These are phyloP conservation scores for cattle (Bos taurus) DNA, from an alignment of 2,113 vertebrate species.

Conservation along the genomic window DNA sequence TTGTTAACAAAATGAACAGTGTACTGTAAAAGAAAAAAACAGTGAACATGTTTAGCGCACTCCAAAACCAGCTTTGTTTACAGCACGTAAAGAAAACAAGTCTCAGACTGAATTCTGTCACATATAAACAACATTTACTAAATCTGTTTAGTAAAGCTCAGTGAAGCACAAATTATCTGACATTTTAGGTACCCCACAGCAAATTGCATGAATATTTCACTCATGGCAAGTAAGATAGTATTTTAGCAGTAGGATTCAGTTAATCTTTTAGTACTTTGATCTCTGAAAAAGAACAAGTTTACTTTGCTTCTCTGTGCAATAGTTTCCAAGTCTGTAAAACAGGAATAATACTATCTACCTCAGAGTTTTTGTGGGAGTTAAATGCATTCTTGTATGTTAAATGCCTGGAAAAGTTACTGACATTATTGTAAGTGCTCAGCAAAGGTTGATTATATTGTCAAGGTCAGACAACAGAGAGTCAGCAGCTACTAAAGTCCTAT, in stretches of 20 bases:
- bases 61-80: neutral
- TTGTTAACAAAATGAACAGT: conserved; percentile 10
- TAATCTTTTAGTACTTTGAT: neutral
- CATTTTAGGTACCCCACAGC: neutral
- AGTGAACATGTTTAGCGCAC: neutral
- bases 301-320: neutral
- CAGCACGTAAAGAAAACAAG: neutral
- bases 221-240: neutral
- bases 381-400: neutral
- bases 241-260: neutral
- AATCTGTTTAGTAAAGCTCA: neutral
- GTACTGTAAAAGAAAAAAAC: neutral
- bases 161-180: neutral
- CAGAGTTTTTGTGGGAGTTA: neutral
- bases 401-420: neutral
- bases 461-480: neutral
- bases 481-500: neutral
- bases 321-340: neutral
- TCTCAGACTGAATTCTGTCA: conserved; percentile 5
- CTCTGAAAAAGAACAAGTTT: neutral
- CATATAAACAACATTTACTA: neutral
- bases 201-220: neutral
- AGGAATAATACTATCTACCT: neutral
- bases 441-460: neutral
- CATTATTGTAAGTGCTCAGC: neutral